Conservation (phyloP, 1,140 invertebrate genomes). For the Eurosta solidaginis region DNA sequence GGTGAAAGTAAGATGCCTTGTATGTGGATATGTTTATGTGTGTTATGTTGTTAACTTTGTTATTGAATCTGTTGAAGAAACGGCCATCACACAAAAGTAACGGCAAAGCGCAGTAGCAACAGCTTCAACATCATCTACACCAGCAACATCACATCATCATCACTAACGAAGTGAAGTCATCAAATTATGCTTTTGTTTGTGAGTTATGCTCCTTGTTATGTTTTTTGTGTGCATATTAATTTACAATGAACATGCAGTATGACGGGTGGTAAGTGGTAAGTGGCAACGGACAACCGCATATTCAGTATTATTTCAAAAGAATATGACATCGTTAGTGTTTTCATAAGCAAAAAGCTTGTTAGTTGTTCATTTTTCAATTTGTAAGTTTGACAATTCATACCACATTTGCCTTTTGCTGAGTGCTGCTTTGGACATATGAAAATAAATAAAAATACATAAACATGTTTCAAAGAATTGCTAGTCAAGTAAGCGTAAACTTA, state of each 20-base stretch:
- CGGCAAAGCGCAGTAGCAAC: too few relatives aligned
- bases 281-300: background rate
- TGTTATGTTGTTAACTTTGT: too few relatives aligned
- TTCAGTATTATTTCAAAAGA: background rate
- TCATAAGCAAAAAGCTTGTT: background rate
- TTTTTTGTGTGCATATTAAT: background rate
- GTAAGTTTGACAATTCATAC: conserved; percentile 20
- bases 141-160: background rate
- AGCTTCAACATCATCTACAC: background rate
- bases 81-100: conserved; percentile 1
- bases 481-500: background rate
- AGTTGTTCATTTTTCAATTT: conserved; percentile 28
- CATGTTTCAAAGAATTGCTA: too few relatives aligned
- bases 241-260: too few relatives aligned
- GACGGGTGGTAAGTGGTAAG: too few relatives aligned
- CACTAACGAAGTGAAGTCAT: conserved; percentile 24
- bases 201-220: background rate
- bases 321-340: conserved; percentile 10
- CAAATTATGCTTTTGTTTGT: conserved; percentile 24
- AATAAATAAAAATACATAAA: background rate
- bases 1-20: background rate
- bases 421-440: background rate
- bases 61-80: background rate
- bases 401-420: background rate
- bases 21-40: background rate